Conservation (phyloP, 2,797 vertebrate species). For the Pseudochirops cupreus region DNA sequence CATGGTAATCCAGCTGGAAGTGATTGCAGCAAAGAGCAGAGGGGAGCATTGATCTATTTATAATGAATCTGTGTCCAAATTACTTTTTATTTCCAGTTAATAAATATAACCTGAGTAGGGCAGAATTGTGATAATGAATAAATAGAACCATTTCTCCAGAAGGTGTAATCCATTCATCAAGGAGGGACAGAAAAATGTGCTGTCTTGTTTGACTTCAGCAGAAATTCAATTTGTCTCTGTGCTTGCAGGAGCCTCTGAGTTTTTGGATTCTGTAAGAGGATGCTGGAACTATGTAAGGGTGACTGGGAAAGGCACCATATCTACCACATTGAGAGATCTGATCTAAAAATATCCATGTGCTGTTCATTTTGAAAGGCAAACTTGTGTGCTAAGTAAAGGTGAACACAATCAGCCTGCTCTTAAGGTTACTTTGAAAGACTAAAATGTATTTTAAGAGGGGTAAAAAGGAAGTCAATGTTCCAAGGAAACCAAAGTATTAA, state of each 20-base stretch:
- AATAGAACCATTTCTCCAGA: conserved; percentile 45
- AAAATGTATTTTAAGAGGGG: not conserved
- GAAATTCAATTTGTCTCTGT: conserved; percentile 15
- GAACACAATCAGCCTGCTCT: not conserved
- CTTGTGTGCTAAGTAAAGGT: conserved; percentile 22
- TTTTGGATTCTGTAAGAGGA: not conserved
- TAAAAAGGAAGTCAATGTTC: not conserved
- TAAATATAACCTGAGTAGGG: conserved; percentile 43
- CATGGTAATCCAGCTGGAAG: conserved; percentile 61
- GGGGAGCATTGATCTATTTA: conserved; percentile 69
- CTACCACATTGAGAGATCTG: conserved; percentile 25
- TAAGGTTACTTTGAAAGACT: conserved; percentile 44
- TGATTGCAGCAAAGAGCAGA: conserved; percentile 59
- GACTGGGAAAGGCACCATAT: not conserved
- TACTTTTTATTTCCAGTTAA: conserved; percentile 73
- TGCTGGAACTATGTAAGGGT: not conserved
- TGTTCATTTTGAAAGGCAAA: conserved; percentile 29
- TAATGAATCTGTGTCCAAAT: conserved; percentile 71
- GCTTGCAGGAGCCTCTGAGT: not conserved
- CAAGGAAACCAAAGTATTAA: not conserved
- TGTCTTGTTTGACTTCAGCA: conserved; percentile 48
- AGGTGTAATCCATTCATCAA: conserved; percentile 31
- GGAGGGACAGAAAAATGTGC: not conserved
- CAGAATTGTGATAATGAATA: not conserved
- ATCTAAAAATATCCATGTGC: conserved; percentile 32